Base-by-base conservation (phyloP, 2,797 vertebrate genomes). In the Pristis pectinata region DNA sequence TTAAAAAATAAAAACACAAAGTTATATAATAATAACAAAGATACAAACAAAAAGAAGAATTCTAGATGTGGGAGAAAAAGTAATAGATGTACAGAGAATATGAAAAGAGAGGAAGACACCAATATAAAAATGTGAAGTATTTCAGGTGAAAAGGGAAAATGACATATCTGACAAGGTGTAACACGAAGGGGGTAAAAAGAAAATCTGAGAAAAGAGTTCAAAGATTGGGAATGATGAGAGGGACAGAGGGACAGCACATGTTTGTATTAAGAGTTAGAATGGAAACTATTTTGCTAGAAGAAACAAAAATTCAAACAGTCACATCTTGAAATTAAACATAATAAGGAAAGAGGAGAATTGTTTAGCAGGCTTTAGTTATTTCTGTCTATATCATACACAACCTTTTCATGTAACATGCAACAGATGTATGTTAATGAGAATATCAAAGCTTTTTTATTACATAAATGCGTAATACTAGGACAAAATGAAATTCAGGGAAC, bases 341-440 rank as follows among this genome's bases (percentile, higher is more conserved):
- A 94, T n/a, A 74, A 76, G 11, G 11, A 93, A 93, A 76, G 13
- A 53, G 67, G 53, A 53, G 53, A 41, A 93, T 37, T 49, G 92
- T 53, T 76, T 44, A 76, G 44, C 7, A 94, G 15, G 49, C 70
- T 94, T 74, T 56, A 44, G 8, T 61, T 94, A 24, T 37, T 80
- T 94, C 59, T 83, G 56, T 85, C 64, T 44, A 53, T 82, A 67
- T 53, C 37, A n/a, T 67, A 94, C 34, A 85, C 61, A 67, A n/a
- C 30, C 2, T 94, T 94, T 61, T 67, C 79, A 82, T 74, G 83
- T 94, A 76, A 56, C 92, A 94, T 94, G 92, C 92, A 94, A 83
- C 56, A 94, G 76, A 72, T 94, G 83, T 67, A 67, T 64, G 56
- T 87, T 94, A 94, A 82, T 94, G 94, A 94, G 79, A 80, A 44